Conservation (phyloP, 2,113 vertebrate genomes). For the Pitta sordida region DNA sequence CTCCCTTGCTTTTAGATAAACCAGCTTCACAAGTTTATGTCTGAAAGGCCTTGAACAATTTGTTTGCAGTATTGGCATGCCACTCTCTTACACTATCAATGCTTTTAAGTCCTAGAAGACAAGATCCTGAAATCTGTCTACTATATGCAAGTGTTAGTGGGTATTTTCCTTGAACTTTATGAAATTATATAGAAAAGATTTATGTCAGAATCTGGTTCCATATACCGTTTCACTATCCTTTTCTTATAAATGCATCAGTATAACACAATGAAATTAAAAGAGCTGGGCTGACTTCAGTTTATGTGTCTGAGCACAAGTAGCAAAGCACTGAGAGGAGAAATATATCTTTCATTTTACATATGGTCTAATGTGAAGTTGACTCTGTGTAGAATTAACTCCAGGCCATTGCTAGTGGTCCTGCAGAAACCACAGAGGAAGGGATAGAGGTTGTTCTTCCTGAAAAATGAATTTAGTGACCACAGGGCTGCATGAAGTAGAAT, state of each 20-base stretch:
- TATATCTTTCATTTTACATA: neutral
- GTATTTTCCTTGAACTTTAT: neutral
- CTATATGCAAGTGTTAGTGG: neutral
- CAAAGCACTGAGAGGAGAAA: neutral
- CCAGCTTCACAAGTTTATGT: neutral
- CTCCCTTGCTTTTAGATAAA: neutral
- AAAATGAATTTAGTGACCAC: neutral
- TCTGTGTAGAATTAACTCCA: neutral
- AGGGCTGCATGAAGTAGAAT: neutral
- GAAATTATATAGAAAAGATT: neutral
- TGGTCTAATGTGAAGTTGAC: neutral
- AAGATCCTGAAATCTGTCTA: neutral
- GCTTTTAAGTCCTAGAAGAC: neutral
- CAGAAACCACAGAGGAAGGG: neutral
- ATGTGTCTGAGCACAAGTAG: accelerated
- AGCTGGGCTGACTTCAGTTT: neutral
- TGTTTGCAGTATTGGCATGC: neutral
- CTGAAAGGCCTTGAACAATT: neutral
- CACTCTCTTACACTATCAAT: neutral
- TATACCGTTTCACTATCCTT: neutral
- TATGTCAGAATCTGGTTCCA: neutral
- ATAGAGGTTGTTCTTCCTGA: neutral
- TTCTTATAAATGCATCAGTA: neutral
- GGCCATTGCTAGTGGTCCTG: neutral
- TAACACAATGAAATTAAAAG: neutral